phyloP scores from a whole-genome alignment of 2,797 vertebrate species.

The Sebastes taczanowskii region DNA sequence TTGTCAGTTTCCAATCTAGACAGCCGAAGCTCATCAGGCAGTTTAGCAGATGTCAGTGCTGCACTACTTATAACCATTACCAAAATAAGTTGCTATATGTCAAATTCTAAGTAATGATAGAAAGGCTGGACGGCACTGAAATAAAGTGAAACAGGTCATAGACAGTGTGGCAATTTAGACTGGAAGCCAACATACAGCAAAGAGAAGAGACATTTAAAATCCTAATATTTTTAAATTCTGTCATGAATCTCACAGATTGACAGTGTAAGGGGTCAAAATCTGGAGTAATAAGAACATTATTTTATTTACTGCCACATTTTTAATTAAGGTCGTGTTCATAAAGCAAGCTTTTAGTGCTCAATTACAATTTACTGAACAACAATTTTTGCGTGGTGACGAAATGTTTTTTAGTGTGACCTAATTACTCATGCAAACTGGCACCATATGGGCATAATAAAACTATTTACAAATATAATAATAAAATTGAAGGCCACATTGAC shows the following conservation, averaged over 20 bases:
- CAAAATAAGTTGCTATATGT: background rate
- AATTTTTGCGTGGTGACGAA: background rate
- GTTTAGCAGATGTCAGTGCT: conserved; percentile 6
- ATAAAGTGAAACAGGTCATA: background rate
- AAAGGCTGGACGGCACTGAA: background rate
- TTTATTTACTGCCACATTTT: background rate
- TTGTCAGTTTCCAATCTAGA: background rate
- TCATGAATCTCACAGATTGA: background rate
- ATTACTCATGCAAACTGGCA: background rate
- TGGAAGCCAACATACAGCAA: background rate
- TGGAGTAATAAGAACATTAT: background rate
- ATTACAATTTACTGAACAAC: background rate
- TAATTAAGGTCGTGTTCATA: background rate
- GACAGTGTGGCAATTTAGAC: background rate
- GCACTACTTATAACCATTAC: background rate
- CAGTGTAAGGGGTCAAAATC: background rate
- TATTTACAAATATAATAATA: background rate
- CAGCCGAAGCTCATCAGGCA: background rate
- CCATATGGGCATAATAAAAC: background rate
- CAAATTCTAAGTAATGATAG: background rate
- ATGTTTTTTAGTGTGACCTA: background rate
- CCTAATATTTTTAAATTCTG: background rate
- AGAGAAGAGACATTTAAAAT: background rate
- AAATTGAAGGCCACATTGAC: background rate
- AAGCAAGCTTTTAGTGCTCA: background rate